Percentiles rank a stretch among this genome's conserved stretches.
phyloP scores from a whole-genome alignment of 2,113 vertebrate species.

The Acrocephalus kingi region DNA sequence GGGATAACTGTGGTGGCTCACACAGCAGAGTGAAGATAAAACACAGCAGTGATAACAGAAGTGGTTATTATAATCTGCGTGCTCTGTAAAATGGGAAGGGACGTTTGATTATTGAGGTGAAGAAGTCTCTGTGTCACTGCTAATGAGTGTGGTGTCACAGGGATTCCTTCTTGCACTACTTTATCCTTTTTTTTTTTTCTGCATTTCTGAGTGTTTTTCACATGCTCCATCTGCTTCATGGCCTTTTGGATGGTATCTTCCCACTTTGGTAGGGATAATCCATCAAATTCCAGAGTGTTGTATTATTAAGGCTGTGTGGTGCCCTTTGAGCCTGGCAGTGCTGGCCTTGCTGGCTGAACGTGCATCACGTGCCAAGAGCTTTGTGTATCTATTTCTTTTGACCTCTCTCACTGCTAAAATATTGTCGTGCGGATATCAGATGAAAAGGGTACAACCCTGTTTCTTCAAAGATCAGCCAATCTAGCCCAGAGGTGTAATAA shows the following conservation, averaged over 20 bases:
- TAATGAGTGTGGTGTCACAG: not conserved
- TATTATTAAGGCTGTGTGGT: constrained; percentile 76
- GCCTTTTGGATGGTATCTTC: not conserved
- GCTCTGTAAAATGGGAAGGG: not conserved
- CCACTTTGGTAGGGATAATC: constrained; percentile 75
- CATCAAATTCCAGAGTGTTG: constrained; percentile 75
- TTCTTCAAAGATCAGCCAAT: constrained; percentile 88
- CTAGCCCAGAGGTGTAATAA: constrained; percentile 94
- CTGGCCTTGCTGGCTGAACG: constrained; percentile 70
- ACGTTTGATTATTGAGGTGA: not conserved
- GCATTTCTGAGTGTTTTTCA: not conserved
- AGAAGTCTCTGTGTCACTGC: not conserved
- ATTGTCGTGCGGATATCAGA: constrained; percentile 87
- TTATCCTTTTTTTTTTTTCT: not conserved
- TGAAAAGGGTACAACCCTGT: constrained; percentile 96
- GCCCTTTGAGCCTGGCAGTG: constrained; percentile 79
- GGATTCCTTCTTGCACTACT: not conserved
- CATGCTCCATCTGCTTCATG: not conserved
- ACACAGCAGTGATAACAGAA: not conserved
- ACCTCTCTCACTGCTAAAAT: constrained; percentile 84
- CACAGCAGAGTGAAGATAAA: not conserved
- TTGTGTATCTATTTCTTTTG: constrained; percentile 73
- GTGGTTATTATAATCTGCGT: not conserved
- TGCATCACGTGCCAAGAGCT: constrained; percentile 72
- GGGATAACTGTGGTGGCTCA: not conserved